Evolutionary conservation across 2,888 invertebrate species (phyloP).

Genomic region (Heteromurus nitidus): DNA sequence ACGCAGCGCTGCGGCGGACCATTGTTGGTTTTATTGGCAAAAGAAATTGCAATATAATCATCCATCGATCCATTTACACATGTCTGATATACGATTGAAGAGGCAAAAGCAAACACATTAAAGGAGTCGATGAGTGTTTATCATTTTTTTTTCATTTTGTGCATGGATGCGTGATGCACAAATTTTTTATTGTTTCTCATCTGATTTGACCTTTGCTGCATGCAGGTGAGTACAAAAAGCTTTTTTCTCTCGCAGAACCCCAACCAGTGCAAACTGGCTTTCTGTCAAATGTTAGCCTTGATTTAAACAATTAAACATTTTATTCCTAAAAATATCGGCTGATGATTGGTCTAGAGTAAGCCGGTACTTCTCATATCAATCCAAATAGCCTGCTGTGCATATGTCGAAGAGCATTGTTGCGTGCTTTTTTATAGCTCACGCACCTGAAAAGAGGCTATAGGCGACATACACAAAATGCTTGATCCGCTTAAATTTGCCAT

Average conservation of each 20-base stretch:
- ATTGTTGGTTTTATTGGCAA: background rate
- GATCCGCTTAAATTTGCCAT: background rate
- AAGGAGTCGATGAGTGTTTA: background rate
- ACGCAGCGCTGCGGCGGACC: background rate
- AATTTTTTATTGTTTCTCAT: constrained; percentile 22
- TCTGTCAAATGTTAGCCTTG: constrained; percentile 31
- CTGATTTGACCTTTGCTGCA: background rate
- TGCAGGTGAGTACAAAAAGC: background rate
- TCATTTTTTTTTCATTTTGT: constrained; percentile 13
- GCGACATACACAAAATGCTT: constrained; percentile 9
- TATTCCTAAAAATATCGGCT: background rate
- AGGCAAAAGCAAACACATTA: no score
- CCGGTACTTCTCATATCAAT: background rate
- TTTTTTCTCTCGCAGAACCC: constrained; percentile 8
- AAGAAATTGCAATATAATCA: no score
- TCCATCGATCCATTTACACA: no score
- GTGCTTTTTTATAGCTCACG: constrained; percentile 6
- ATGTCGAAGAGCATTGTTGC: background rate
- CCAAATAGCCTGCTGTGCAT: constrained; percentile 2
- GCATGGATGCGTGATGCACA: constrained; percentile 45
- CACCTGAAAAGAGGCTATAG: no score
- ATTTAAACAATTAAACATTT: constrained; percentile 22
- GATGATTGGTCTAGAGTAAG: constrained; percentile 23
- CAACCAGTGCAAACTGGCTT: background rate
- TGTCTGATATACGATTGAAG: no score